A percentile compares a stretch with the other conserved stretches of the same genome.
phyloP scores from a whole-genome alignment of 2,888 invertebrate genomes.

The Diaphora mendica region DNA sequence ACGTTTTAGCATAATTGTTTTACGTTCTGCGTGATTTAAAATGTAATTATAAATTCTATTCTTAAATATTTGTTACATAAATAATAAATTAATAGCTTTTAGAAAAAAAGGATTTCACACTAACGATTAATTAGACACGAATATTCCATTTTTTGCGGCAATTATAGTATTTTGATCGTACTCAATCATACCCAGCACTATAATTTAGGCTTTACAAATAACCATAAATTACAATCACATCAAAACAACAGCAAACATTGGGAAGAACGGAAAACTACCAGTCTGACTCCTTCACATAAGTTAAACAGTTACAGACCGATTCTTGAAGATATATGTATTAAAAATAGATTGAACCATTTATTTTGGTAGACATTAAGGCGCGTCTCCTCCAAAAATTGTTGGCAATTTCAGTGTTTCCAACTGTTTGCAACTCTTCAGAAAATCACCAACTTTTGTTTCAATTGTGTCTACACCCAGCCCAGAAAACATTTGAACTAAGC shows the following conservation, averaged over 20 bases:
- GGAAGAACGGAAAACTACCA: neutral
- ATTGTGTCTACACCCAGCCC: too few relatives aligned
- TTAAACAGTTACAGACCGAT: neutral
- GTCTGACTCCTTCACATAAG: neutral
- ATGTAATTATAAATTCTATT: conserved; percentile 24
- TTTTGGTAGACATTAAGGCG: too few relatives aligned
- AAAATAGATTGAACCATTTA: neutral
- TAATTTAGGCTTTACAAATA: conserved; percentile 26
- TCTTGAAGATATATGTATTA: neutral
- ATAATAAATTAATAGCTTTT: conserved; percentile 21
- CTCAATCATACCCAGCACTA: conserved; percentile 16
- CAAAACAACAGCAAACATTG: neutral
- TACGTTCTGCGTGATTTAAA: neutral
- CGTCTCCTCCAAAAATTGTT: too few relatives aligned
- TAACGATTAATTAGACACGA: conserved; percentile 20
- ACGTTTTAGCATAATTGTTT: neutral
- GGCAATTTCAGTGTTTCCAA: too few relatives aligned
- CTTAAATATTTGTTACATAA: conserved; percentile 26
- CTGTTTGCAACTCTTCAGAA: too few relatives aligned
- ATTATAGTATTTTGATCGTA: conserved; percentile 26
- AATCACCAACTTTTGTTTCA: too few relatives aligned
- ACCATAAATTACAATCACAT: conserved; percentile 32
- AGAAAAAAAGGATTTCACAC: conserved; percentile 19
- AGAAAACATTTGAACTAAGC: too few relatives aligned
- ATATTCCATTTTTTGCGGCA: conserved; percentile 16